Conservation (phyloP, 2,797 vertebrate genomes). For the Acipenser oxyrinchus region DNA sequence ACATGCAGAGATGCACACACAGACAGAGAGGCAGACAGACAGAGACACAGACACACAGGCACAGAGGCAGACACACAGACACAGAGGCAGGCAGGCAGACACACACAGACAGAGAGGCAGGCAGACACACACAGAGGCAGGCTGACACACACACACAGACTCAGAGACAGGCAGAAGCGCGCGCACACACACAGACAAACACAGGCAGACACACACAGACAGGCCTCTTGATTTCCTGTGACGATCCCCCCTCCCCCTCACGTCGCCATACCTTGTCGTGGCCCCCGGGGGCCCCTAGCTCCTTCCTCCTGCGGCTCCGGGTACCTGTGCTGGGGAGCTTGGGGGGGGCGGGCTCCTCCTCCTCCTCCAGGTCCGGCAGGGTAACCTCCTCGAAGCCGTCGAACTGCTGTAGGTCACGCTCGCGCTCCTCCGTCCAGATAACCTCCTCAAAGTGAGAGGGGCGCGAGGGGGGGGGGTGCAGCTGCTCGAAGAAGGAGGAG, state of each 20-base stretch:
- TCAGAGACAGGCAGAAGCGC: too few species aligned
- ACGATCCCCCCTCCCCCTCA: background rate
- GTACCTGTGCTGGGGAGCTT: conserved; percentile 64
- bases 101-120: too few species aligned
- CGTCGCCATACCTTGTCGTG: conserved; percentile 68
- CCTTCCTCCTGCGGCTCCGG: conserved; percentile 71
- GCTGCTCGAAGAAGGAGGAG: conserved; percentile 87
- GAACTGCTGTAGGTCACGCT: conserved; percentile 55
- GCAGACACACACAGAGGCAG: too few species aligned
- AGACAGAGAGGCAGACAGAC: too few species aligned
- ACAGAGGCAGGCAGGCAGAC: too few species aligned
- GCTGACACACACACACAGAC: too few species aligned
- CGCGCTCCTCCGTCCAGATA: conserved; percentile 82
- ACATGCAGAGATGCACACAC: too few species aligned
- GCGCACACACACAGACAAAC: too few species aligned
- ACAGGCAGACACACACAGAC: too few species aligned
- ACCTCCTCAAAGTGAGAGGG: conserved; percentile 89
- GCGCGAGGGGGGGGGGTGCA: conserved; percentile 72
- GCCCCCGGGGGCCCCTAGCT: conserved; percentile 50
- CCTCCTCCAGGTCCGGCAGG: conserved; percentile 83
- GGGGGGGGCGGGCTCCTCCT: conserved; percentile 73
- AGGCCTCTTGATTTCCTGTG: background rate
- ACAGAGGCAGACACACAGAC: too few species aligned
- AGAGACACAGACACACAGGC: too few species aligned
- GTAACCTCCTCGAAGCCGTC: conserved; percentile 88